Base-by-base conservation (phyloP, 2,888 invertebrate genomes). In the Pocota personata region DNA sequence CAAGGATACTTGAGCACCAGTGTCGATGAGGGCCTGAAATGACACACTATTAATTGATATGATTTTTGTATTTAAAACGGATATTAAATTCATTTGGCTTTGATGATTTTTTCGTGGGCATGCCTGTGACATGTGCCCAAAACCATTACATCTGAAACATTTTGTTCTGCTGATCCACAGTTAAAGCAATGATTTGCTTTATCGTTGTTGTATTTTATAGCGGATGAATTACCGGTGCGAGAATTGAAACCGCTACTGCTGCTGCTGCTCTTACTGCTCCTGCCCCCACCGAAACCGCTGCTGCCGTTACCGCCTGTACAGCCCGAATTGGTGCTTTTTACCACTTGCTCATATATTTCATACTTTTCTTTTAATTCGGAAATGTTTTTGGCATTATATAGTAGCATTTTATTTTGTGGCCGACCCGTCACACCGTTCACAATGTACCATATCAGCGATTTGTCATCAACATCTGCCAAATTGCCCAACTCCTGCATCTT, bases 101-200 rank as follows among this genome's bases (percentile, higher is more conserved):
- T 37, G 27, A n/a, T 27, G 14, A 21, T 1, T 19, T 35, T 50
- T n/a, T n/a, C n/a, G n/a, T n/a, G n/a, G n/a, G n/a, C n/a, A n/a
- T 50, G 8, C 14, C n/a, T 24, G 35, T 21, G 77, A 50, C 40
- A 87, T 89, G 60, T 90, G 90, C 1, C 90, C 89, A 62, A 84
- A 89, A 0, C n/a, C n/a, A n/a, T n/a, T n/a, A n/a, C n/a, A n/a
- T n/a, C n/a, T n/a, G n/a, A n/a, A n/a, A n/a, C n/a, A n/a, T n/a
- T n/a, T n/a, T n/a, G n/a, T n/a, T n/a, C n/a, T n/a, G n/a, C n/a
- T n/a, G n/a, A n/a, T n/a, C n/a, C n/a, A n/a, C n/a, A n/a, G n/a
- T n/a, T n/a, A n/a, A n/a, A n/a, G n/a, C n/a, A n/a, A n/a, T n/a
- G 60, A 16, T 79, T 27, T 6, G 6, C 10, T 8, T 19, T 24